Conservation (phyloP, 1,140 invertebrate species). For the Conus ventricosus region DNA sequence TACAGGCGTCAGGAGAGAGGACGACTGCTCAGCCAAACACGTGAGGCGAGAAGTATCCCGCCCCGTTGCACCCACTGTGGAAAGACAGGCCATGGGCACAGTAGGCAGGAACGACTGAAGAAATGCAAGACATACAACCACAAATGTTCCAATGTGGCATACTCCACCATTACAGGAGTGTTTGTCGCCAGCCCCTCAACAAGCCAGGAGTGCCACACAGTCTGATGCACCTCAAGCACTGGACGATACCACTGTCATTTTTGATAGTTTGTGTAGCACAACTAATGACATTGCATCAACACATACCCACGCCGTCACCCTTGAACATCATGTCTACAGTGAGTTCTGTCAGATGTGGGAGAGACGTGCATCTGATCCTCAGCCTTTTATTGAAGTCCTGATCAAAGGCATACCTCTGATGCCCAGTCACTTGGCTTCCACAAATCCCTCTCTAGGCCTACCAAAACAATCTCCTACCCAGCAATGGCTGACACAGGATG, state of each 20-base stretch:
- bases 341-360: slow-evolving; percentile 43
- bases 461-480: too few species aligned
- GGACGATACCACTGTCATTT: too few species aligned
- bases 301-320: not conserved
- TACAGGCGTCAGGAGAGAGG: not conserved
- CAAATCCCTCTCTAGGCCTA: not conserved
- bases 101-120: not conserved
- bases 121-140: slow-evolving; percentile 7
- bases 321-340: slow-evolving; percentile 50
- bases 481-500: slow-evolving; percentile 34
- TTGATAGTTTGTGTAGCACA: not conserved
- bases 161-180: not conserved
- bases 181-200: slow-evolving; percentile 11
- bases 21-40: not conserved
- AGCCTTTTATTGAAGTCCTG: slow-evolving; percentile 39
- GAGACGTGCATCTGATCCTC: slow-evolving; percentile 40
- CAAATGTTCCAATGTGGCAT: not conserved
- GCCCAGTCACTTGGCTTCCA: slow-evolving; percentile 37
- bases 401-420: slow-evolving; percentile 19
- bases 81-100: slow-evolving; percentile 7
- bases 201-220: slow-evolving; percentile 17
- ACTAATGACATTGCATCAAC: not conserved
- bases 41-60: not conserved
- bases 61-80: not conserved
- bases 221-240: not conserved